Conservation (phyloP, 2,113 vertebrate species). For the Ceyx melanurus region DNA sequence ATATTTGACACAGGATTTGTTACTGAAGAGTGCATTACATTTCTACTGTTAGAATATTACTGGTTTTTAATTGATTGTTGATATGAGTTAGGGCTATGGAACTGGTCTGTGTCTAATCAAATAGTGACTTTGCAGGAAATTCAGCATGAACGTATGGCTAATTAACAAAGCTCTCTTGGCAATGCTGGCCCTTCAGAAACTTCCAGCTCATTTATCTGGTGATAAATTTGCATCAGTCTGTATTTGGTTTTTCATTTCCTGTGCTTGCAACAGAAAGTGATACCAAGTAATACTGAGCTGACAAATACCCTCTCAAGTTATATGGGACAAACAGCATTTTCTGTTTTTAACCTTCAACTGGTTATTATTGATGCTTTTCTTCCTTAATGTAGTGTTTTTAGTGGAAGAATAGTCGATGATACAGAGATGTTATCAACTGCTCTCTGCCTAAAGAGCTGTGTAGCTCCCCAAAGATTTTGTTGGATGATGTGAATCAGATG, state of each 20-base stretch:
- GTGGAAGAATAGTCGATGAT: background rate
- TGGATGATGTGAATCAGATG: background rate
- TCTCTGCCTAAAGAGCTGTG: background rate
- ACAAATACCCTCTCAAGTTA: background rate
- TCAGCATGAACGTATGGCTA: background rate
- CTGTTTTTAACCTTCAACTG: background rate
- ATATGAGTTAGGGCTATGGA: background rate
- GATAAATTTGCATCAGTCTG: background rate
- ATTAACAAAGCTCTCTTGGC: background rate
- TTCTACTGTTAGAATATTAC: background rate
- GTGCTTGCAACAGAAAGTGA: background rate
- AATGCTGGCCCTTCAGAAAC: background rate
- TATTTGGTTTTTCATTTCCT: background rate
- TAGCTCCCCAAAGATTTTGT: background rate
- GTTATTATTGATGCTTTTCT: background rate
- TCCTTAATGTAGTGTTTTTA: background rate
- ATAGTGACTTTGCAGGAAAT: background rate
- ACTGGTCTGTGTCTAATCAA: background rate
- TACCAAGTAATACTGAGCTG: background rate
- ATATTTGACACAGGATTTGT: background rate
- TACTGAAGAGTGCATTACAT: background rate
- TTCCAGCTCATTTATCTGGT: background rate
- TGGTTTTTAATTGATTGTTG: background rate
- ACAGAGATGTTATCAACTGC: background rate
- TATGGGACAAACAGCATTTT: background rate